These are phyloP conservation scores for Mus minutoides DNA, from an alignment of 2,797 vertebrate species.

Conservation along the genomic window DNA sequence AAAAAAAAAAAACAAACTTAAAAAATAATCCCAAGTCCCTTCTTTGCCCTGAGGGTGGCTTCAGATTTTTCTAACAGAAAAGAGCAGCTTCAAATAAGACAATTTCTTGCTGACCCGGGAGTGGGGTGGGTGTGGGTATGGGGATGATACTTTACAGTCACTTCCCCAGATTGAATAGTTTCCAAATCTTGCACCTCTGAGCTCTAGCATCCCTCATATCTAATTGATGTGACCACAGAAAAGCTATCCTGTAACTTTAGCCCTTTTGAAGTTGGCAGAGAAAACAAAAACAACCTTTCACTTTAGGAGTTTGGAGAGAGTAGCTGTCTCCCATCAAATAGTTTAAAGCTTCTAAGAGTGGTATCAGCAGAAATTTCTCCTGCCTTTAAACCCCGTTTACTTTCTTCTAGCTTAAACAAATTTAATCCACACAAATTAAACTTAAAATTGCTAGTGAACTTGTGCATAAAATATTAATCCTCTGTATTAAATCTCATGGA, in stretches of 20 bases:
- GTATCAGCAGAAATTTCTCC: background rate
- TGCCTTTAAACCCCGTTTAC: constrained; percentile 56
- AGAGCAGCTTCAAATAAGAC: constrained; percentile 38
- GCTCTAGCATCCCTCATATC: constrained; percentile 22
- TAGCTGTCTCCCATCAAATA: constrained; percentile 14
- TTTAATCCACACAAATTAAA: constrained; percentile 53
- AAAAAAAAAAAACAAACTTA: background rate
- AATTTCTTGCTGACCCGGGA: background rate
- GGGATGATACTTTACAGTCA: constrained; percentile 11
- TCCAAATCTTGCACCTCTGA: constrained; percentile 56
- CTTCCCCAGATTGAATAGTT: constrained; percentile 44
- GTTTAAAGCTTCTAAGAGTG: constrained; percentile 44
- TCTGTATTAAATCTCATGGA: constrained; percentile 13
- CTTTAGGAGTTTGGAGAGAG: background rate
- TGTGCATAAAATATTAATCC: constrained; percentile 50
- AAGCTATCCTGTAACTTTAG: constrained; percentile 53
- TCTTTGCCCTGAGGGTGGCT: constrained; percentile 45
- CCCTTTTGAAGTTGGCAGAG: constrained; percentile 60
- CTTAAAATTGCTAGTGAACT: constrained; percentile 50
- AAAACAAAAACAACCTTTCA: constrained; percentile 64
- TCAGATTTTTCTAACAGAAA: constrained; percentile 56
- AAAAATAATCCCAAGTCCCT: constrained; percentile 12
- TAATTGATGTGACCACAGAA: constrained; percentile 50
- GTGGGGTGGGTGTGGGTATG: no score
- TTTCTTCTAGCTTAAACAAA: constrained; percentile 44